phyloP scores from a whole-genome alignment of 2,797 vertebrate species.

The Spondyliosoma cantharus region DNA sequence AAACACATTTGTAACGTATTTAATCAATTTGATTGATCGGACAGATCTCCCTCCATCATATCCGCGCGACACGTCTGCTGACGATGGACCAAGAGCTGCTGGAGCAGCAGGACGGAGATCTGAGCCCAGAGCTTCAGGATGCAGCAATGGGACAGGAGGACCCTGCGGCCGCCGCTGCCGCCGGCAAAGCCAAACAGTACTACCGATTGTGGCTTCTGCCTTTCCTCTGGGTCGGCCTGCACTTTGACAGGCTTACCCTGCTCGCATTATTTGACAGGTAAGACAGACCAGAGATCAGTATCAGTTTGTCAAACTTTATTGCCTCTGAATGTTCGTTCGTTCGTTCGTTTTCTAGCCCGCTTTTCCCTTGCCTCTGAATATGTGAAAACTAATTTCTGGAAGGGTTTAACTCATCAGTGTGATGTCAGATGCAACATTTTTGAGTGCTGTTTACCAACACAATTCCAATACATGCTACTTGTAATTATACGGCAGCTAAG shows the following conservation, averaged over 20 bases:
- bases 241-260: constrained; percentile 98
- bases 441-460: neutral
- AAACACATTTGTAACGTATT: neutral
- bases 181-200: constrained; percentile 93
- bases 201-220: constrained; percentile 98
- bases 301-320: too few relatives aligned
- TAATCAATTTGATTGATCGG: constrained; percentile 68
- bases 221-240: constrained; percentile 95
- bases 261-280: constrained; percentile 98
- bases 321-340: neutral
- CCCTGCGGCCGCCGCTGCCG: constrained; percentile 66
- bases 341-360: too few relatives aligned
- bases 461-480: neutral
- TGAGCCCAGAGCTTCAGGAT: constrained; percentile 96
- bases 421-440: neutral
- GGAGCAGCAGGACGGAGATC: constrained; percentile 95
- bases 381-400: neutral
- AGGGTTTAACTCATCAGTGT: neutral
- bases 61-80: constrained; percentile 95
- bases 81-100: constrained; percentile 96
- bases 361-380: neutral
- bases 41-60: constrained; percentile 94
- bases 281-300: neutral
- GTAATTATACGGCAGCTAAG: neutral
- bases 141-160: constrained; percentile 89